Percentiles rank a stretch among this genome's conserved stretches.
These are phyloP conservation scores for Thymelicus lineola DNA, from an alignment of 2,888 invertebrate species.

Conservation along the genomic window DNA sequence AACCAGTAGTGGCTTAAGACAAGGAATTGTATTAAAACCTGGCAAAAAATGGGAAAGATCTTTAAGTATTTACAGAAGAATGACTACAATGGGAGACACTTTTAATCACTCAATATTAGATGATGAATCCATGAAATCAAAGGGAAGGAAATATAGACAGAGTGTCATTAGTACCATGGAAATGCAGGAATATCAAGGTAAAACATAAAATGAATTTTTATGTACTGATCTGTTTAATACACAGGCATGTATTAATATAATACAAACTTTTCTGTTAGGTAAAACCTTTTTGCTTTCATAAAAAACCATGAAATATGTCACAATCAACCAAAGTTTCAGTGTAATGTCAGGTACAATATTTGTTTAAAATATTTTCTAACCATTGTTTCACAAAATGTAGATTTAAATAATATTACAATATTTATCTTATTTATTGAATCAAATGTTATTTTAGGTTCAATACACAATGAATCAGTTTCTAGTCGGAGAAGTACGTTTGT, in stretches of 20 bases:
- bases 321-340: conserved; percentile 80
- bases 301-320: conserved; percentile 57
- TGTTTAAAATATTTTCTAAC: conserved; percentile 42
- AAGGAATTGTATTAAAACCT: conserved; percentile 82
- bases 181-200: conserved; percentile 77
- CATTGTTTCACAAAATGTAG: conserved; percentile 1
- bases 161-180: conserved; percentile 82
- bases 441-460: conserved; percentile 60
- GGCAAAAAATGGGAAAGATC: conserved; percentile 90
- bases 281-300: conserved; percentile 35
- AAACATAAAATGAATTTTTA: conserved; percentile 14
- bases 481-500: conserved; percentile 75
- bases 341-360: conserved; percentile 79
- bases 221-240: conserved; percentile 24
- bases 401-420: conserved; percentile 41
- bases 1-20: conserved; percentile 53
- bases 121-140: conserved; percentile 63
- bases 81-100: conserved; percentile 71
- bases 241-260: no score
- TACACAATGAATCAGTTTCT: conserved; percentile 78
- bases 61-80: conserved; percentile 83
- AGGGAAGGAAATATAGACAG: conserved; percentile 84
- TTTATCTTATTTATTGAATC: conserved; percentile 16
- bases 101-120: conserved; percentile 72
- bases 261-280: conserved; percentile 41